These are phyloP conservation scores for Drosophila burlai DNA, from an alignment of 1,140 invertebrate species.

Conservation along the genomic window DNA sequence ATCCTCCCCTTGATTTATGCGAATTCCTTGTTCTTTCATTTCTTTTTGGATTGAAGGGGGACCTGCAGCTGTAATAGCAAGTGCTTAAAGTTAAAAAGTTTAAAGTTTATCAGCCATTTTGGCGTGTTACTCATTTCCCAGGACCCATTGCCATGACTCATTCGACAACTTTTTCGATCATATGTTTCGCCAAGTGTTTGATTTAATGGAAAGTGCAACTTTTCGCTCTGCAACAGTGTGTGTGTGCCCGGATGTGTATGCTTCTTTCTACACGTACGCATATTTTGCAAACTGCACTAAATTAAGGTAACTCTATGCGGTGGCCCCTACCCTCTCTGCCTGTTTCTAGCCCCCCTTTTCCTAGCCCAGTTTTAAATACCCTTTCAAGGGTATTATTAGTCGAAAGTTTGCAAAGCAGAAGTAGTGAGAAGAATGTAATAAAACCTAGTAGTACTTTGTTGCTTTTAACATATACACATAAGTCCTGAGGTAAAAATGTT, in stretches of 20 bases:
- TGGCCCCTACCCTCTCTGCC: neutral
- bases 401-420: too few relatives aligned
- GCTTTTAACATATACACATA: too few relatives aligned
- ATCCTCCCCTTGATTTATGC: neutral
- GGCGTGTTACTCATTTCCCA: constrained; percentile 19
- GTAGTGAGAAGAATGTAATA: too few relatives aligned
- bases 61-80: constrained; percentile 26
- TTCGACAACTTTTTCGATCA: constrained; percentile 38
- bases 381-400: too few relatives aligned
- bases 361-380: neutral
- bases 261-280: constrained; percentile 67
- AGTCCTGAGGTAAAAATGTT: too few relatives aligned
- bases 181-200: constrained; percentile 49
- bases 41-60: too few relatives aligned
- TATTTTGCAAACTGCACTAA: constrained; percentile 78
- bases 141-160: constrained; percentile 32
- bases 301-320: constrained; percentile 65
- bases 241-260: neutral
- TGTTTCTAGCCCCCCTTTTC: neutral
- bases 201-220: constrained; percentile 45
- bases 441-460: too few relatives aligned
- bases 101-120: constrained; percentile 26
- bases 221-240: constrained; percentile 10
- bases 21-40: neutral
- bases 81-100: constrained; percentile 21